Base-by-base conservation (phyloP, 1,140 invertebrate species). In the Geopemphigus sp. region DNA sequence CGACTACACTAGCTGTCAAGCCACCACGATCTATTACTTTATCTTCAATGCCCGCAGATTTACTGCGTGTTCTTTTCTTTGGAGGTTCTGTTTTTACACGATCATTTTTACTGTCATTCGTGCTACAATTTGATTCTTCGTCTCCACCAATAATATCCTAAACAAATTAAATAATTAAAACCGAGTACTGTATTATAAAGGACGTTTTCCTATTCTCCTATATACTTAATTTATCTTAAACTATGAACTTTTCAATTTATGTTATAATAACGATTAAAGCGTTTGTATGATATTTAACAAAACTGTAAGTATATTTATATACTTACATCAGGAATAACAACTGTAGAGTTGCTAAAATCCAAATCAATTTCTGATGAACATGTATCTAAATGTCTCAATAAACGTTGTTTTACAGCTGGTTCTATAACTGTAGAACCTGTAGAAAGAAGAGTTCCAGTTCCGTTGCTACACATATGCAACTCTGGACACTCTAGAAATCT, bases 341-440 rank as follows among this genome's bases (percentile, higher is more conserved):
- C 74, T 54, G 74, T 80, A 39, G 78, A 85, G 66, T 89, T 89
- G 81, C 89, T 88, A 32, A 91, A 86, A 83, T 91, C 90, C 45
- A 90, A 84, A 83, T 92, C 90, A 24, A 93, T 87, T 83, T 92
- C 91, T 0, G 89, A 87, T 19, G 92, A 88, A 84, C 92, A 92
- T 82, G 88, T 89, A 83, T 92, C 90, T 81, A 93, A 84, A 83
- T 93, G 92, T 6, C 90, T 87, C 2, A 93, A 83, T 12, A 94
- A 85, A 22, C 91, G 87, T 80, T 92, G 90, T 82, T 91, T 89
- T 1, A 92, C 87, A 0, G 89, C 89, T 0, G 89, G 87, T 78
- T 93, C 92, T 66, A 90, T 87, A 61, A 88, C 66, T 47, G 80
- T 50, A 78, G 82, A 82, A 81, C 80, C 82, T 53, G 82, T 82